Base-by-base conservation (phyloP, 1,140 invertebrate species). In the Heliconius congener region DNA sequence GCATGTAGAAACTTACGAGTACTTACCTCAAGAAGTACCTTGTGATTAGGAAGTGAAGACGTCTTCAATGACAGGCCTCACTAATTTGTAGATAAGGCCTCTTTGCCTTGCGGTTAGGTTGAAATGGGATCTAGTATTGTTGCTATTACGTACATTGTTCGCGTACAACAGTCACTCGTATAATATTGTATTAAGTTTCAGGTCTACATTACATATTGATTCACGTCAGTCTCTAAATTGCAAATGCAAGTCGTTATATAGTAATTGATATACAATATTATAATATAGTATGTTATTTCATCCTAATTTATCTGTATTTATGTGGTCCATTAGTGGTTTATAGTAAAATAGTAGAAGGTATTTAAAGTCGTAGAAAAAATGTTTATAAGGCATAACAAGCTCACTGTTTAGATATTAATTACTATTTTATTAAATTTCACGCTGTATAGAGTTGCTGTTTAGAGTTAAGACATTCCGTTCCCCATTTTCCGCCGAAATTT, bases 11-110 rank as follows among this genome's bases (percentile, higher is more conserved):
- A 79, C 71, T 80, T 76, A 55, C 80, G 39, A 81, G 66, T 72
- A 42, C 71, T 76, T 76, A 78, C 74, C 27, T 77, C 76, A 78
- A 78, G 77, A 75, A 60, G 66, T 81, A 72, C 77, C 77, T 81
- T 83, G 83, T 83, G 55, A 83, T 84, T 81, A 83, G 73, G 66
- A 74, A 71, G 70, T 74, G 66, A 27, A 84, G 77, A 79, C 81
- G 77, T 74, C 50, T 82, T 77, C 83, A 84, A 85, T 81, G 78
- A 80, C 76, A 76, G 76, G 71, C 76, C 66, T 81, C 78, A 79
- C 77, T 84, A 81, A 84, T 81, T 83, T 81, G 81, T 72, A 83
- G 83, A 84, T 84, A 81, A 81, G 81, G 78, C 78, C 77, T 81
- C 78, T 82, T 72, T 70, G 77, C 71, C 81, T 84, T 84, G 83